A percentile compares a stretch with the other conserved stretches of the same genome.
phyloP scores from a whole-genome alignment of 1,140 invertebrate genomes.

The Leptinotarsa defecta region DNA sequence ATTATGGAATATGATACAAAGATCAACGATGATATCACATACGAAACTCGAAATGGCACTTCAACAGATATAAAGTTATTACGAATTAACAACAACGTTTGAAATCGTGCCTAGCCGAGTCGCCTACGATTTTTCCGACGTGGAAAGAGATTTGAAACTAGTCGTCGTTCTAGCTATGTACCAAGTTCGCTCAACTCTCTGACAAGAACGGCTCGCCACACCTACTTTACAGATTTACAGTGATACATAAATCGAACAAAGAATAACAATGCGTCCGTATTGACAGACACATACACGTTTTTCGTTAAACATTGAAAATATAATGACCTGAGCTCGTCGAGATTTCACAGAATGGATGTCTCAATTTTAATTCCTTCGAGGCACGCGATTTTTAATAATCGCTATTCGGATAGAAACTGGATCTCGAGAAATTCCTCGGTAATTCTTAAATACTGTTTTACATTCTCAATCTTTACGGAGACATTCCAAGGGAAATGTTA shows the following conservation, averaged over 20 bases:
- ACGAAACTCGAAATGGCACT: too few species aligned
- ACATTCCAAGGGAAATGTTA: too few species aligned
- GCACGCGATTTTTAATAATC: slow-evolving; percentile 14
- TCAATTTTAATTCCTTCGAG: neutral
- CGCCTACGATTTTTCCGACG: slow-evolving; percentile 1
- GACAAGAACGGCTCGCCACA: slow-evolving; percentile 9
- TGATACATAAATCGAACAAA: slow-evolving; percentile 15
- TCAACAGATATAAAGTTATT: neutral
- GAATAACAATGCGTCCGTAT: slow-evolving; percentile 11
- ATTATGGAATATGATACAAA: too few species aligned
- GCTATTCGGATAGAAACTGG: neutral
- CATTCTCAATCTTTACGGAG: too few species aligned
- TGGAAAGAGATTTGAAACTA: neutral
- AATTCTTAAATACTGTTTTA: neutral
- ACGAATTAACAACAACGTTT: slow-evolving; percentile 6
- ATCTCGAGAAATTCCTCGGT: neutral
- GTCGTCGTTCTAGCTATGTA: neutral
- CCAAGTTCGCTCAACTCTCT: slow-evolving; percentile 18
- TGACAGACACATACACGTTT: neutral
- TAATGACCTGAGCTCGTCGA: neutral
- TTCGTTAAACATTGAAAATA: neutral
- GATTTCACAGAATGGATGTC: neutral
- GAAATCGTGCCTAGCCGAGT: neutral
- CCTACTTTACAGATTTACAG: slow-evolving; percentile 16
- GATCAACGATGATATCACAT: too few species aligned